Percentiles rank a stretch among this genome's conserved stretches.
Evolutionary conservation across 2,797 vertebrate genomes (phyloP).

Genomic region (Trachops cirrhosus): DNA sequence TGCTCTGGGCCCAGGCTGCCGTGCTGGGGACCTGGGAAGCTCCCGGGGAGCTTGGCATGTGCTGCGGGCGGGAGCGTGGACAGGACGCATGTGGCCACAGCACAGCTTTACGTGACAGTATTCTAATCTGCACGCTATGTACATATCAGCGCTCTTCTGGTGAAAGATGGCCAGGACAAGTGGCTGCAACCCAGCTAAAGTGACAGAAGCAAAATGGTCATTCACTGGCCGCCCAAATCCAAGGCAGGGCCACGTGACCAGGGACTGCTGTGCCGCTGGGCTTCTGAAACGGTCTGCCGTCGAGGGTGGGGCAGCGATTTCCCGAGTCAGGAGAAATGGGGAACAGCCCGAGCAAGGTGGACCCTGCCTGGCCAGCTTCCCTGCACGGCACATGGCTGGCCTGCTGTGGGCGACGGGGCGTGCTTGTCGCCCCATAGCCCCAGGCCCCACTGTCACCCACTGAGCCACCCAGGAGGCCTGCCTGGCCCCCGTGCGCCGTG

Average conservation of each 20-base stretch:
- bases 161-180: background rate
- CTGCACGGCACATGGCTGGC: background rate
- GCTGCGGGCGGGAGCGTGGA: fast-evolving
- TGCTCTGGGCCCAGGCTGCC: too few relatives aligned
- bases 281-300: background rate
- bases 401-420: background rate
- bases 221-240: background rate
- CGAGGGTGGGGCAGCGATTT: background rate
- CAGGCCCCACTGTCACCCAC: background rate
- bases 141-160: background rate
- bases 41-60: background rate
- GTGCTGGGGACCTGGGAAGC: background rate
- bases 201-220: background rate
- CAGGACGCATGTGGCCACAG: background rate
- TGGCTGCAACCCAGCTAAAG: background rate
- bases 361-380: background rate
- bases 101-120: fast-evolving
- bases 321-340: background rate
- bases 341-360: background rate
- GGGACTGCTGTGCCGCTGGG: background rate
- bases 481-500: fast-evolving
- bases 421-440: background rate
- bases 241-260: background rate
- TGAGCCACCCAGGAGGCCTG: background rate
- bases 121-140: background rate